phyloP scores from a whole-genome alignment of 2,888 invertebrate genomes.

The Dynastes tityus region DNA sequence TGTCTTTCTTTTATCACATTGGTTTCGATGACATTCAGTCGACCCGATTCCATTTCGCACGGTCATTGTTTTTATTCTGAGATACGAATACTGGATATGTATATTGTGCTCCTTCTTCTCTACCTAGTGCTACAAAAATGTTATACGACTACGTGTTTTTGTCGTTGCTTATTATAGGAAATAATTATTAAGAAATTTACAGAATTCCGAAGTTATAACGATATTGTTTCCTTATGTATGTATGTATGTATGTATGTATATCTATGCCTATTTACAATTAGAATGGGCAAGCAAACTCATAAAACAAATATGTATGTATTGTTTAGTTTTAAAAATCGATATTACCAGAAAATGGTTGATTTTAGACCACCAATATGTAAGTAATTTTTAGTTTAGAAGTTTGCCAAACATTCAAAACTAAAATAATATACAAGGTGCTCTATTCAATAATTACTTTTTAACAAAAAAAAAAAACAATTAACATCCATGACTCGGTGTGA shows the following conservation, averaged over 20 bases:
- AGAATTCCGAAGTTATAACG: background rate
- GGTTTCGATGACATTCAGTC: constrained; percentile 39
- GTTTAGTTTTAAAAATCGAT: no score
- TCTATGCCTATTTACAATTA: no score
- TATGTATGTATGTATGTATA: background rate
- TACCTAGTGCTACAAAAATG: background rate
- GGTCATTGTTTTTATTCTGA: constrained; percentile 29
- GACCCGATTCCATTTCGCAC: constrained; percentile 34
- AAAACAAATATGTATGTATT: no score
- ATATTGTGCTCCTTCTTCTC: constrained; percentile 1
- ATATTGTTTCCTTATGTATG: background rate
- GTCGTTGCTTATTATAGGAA: background rate
- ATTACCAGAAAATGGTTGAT: no score
- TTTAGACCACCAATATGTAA: no score
- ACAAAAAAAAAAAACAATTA: no score
- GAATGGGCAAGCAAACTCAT: no score
- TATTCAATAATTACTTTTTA: no score
- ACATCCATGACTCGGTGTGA: no score
- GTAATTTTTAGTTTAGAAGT: no score
- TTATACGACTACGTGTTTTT: background rate
- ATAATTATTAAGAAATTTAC: constrained; percentile 7
- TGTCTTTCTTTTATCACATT: constrained; percentile 33
- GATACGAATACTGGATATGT: constrained; percentile 15
- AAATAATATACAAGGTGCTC: no score
- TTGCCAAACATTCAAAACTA: no score